phyloP scores from a whole-genome alignment of 1,140 invertebrate species.

The Trissolcus basalis region DNA sequence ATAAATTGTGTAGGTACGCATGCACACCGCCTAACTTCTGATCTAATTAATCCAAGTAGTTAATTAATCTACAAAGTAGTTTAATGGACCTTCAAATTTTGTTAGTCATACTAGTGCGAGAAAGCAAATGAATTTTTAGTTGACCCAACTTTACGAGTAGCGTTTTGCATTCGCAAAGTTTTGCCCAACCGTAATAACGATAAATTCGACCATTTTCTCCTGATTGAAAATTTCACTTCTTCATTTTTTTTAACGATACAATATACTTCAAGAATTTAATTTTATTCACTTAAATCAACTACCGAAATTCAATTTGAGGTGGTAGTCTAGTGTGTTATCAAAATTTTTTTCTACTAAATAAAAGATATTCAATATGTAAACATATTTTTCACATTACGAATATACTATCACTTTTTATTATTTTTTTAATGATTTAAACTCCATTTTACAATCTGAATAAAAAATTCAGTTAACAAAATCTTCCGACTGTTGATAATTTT shows the following conservation, averaged over 20 bases:
- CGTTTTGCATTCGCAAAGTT: slow-evolving; percentile 6
- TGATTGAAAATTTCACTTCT: slow-evolving; percentile 1
- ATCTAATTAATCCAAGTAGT: slow-evolving; percentile 39
- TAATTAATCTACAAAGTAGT: slow-evolving; percentile 38
- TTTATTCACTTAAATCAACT: no score
- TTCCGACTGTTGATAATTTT: no score
- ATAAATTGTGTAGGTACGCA: slow-evolving; percentile 11
- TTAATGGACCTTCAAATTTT: slow-evolving; percentile 42
- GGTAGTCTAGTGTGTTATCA: no score
- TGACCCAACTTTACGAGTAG: slow-evolving; percentile 13
- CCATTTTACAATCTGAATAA: no score
- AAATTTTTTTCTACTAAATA: no score
- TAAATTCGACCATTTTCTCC: not conserved
- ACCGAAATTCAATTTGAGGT: no score
- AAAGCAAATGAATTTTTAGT: slow-evolving; percentile 32
- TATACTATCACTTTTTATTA: no score
- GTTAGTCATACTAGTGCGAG: slow-evolving; percentile 19
- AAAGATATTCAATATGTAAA: no score
- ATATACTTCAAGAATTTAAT: no score
- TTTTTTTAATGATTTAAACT: slow-evolving; percentile 1
- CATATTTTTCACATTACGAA: no score
- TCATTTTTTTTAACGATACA: no score
- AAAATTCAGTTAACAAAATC: no score
- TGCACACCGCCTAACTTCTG: slow-evolving; percentile 23
- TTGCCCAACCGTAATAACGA: not conserved